A percentile compares a stretch with the other conserved stretches of the same genome.
Conservation (phyloP, 1,140 invertebrate genomes). For the Papilio glaucus region DNA sequence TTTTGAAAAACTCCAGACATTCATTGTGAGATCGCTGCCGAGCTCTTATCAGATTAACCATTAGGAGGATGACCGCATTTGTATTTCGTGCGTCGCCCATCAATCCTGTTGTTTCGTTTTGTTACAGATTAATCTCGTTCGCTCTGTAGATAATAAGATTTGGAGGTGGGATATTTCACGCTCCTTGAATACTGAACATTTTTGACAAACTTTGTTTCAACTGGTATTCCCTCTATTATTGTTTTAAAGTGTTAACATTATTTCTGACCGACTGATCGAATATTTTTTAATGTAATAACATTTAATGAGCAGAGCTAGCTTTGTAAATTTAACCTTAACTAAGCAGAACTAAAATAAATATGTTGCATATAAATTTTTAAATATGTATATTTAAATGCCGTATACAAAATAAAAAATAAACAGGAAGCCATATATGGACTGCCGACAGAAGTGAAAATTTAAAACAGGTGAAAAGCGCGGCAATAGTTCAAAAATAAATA, state of each 20-base stretch:
- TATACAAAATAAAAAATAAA: no score
- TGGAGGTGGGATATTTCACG: conserved; percentile 13
- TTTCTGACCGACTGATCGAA: no score
- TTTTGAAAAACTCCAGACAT: conserved; percentile 21
- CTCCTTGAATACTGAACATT: background rate
- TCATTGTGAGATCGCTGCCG: background rate
- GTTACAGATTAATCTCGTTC: conserved; percentile 20
- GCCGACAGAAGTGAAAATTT: no score
- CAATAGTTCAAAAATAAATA: no score
- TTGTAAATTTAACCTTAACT: no score
- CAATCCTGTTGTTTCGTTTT: conserved; percentile 26
- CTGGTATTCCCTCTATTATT: background rate
- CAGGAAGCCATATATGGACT: no score
- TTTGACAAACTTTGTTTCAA: background rate
- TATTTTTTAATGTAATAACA: no score
- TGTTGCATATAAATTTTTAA: no score
- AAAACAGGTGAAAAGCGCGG: no score
- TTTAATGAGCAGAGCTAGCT: no score
- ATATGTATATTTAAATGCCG: no score
- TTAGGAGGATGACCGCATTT: conserved; percentile 18
- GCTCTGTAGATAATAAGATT: conserved; percentile 11
- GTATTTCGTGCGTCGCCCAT: conserved; percentile 27
- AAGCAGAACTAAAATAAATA: no score
- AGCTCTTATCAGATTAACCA: conserved; percentile 15
- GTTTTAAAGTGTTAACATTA: background rate